Percentiles rank a stretch among this genome's conserved stretches.
Evolutionary conservation across 37 sponge, comb jelly and placozoan genomes (phyloP).

Genomic region (Chondrilla cf. caribensis): DNA sequence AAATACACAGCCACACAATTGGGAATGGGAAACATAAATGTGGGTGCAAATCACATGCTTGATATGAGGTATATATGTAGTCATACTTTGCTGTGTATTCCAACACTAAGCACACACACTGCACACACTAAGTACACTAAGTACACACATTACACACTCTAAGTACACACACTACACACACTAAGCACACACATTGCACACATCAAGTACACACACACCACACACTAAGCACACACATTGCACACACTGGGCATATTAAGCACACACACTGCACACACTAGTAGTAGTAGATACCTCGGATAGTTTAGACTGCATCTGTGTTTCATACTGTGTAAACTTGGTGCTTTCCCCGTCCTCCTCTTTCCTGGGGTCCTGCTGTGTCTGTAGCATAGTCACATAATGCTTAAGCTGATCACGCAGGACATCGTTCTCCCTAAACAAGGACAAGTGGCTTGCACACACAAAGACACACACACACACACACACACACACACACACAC

Average conservation of each 20-base stretch:
- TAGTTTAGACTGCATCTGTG: background rate
- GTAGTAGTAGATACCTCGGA: background rate
- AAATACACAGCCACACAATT: too few relatives aligned
- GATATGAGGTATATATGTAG: too few relatives aligned
- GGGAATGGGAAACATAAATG: background rate
- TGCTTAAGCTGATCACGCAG: constrained; percentile 90
- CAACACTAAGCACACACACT: too few relatives aligned
- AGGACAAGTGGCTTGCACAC: background rate
- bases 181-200: background rate
- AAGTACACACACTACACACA: background rate
- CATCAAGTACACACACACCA: too few relatives aligned
- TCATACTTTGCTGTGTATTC: too few relatives aligned
- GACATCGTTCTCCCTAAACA: constrained; percentile 82
- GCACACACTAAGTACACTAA: too few relatives aligned
- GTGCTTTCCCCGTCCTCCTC: background rate
- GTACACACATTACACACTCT: background rate
- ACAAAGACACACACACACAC: too few relatives aligned
- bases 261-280: background rate
- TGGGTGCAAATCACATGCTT: too few relatives aligned
- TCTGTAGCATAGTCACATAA: constrained; percentile 87
- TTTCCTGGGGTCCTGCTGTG: constrained; percentile 10
- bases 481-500: background rate
- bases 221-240: too few relatives aligned
- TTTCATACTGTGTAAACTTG: background rate
- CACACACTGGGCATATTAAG: too few relatives aligned